Percentiles rank a stretch among this genome's conserved stretches.
Conservation (phyloP, 1,140 invertebrate species). For the Megalopta genalis region DNA sequence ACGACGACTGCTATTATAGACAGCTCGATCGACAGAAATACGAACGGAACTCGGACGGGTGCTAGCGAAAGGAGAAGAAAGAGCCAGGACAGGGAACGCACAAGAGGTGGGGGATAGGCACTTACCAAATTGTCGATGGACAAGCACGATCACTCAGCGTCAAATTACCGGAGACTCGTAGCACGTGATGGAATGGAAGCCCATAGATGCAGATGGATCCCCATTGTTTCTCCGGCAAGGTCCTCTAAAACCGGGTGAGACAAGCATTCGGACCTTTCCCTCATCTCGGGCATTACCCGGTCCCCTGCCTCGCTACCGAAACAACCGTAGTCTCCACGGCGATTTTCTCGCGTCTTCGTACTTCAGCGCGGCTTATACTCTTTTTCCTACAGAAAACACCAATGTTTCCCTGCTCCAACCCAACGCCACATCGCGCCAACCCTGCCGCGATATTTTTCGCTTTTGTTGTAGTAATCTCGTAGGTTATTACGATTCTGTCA, state of each 20-base stretch:
- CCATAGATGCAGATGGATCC: slow-evolving; percentile 60
- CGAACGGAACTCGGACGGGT: background rate
- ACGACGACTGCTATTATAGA: slow-evolving; percentile 12
- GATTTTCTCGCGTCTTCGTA: slow-evolving; percentile 25
- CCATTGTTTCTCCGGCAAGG: slow-evolving; percentile 59
- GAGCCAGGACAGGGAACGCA: background rate
- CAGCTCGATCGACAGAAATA: slow-evolving; percentile 19
- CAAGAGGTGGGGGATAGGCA: slow-evolving; percentile 36
- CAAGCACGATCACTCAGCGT: slow-evolving; percentile 52
- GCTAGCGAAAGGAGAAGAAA: slow-evolving; percentile 21
- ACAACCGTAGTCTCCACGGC: slow-evolving; percentile 5
- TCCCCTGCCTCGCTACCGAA: slow-evolving; percentile 28
- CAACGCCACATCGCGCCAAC: no score
- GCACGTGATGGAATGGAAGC: slow-evolving; percentile 45
- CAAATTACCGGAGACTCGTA: slow-evolving; percentile 29
- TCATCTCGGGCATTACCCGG: slow-evolving; percentile 33
- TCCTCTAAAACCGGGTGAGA: slow-evolving; percentile 34
- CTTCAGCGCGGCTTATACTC: background rate
- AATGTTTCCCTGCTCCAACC: no score
- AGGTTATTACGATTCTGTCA: slow-evolving; percentile 10
- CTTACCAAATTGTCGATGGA: slow-evolving; percentile 65
- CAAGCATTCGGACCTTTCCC: slow-evolving; percentile 36
- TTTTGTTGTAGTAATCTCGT: slow-evolving; percentile 23
- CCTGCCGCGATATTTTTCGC: no score
- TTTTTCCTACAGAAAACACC: slow-evolving; percentile 1